Evolutionary conservation across 2,113 vertebrate species (phyloP).

Genomic region (Hydrolagus affinis): DNA sequence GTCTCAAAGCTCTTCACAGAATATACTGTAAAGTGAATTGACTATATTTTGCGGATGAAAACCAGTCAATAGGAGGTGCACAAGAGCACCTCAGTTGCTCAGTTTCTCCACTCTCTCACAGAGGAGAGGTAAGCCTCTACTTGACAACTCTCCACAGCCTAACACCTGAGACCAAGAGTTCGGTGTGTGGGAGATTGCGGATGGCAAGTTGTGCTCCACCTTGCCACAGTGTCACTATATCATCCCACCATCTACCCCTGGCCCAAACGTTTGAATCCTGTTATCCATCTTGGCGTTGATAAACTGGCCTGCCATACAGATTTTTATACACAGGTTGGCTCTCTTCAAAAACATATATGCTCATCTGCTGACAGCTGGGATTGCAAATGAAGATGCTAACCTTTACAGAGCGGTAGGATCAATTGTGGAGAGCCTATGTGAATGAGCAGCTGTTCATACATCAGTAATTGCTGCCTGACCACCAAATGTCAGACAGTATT

Average conservation of each 20-base stretch:
- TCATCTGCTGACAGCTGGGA: background rate
- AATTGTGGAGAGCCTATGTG: background rate
- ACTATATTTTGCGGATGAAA: no score
- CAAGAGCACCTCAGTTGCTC: background rate
- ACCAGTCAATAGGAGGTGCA: no score
- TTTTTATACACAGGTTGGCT: background rate
- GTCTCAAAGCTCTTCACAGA: no score
- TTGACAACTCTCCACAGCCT: background rate
- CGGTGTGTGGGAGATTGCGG: background rate
- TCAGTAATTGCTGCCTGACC: background rate
- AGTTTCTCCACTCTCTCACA: background rate
- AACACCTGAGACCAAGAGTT: background rate
- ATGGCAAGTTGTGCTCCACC: background rate
- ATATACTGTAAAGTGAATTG: no score
- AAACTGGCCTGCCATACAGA: background rate
- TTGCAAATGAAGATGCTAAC: background rate
- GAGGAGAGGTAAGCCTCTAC: background rate
- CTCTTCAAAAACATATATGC: background rate
- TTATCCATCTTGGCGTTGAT: background rate
- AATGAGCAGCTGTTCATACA: slow-evolving; percentile 22
- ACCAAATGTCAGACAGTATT: background rate
- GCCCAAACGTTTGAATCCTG: background rate
- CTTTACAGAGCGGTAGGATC: background rate
- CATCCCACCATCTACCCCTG: background rate
- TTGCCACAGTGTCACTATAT: background rate